Conservation (phyloP, 2,113 vertebrate genomes). For the Seriola quinqueradiata region DNA sequence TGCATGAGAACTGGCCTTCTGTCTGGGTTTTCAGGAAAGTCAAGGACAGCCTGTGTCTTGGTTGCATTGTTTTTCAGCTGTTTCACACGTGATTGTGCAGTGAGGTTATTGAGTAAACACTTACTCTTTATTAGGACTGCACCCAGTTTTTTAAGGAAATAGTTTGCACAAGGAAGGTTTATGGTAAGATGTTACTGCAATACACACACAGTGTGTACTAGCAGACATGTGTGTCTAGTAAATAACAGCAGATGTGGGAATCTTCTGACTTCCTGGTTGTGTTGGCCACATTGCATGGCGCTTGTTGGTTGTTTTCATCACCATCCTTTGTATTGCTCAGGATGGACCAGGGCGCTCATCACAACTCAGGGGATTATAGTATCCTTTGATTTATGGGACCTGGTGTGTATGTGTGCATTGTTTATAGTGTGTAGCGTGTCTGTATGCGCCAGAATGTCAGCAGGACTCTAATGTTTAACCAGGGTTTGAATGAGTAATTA, state of each 20-base stretch:
- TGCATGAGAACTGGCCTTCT: constrained; percentile 10
- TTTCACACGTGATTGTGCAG: constrained; percentile 22
- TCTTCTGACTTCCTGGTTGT: constrained; percentile 45
- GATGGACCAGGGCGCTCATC: not conserved
- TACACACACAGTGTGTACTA: constrained; percentile 16
- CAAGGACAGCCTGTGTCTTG: not conserved
- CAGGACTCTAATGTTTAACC: constrained; percentile 65
- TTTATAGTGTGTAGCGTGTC: constrained; percentile 10
- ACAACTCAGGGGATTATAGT: not conserved
- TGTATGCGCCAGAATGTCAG: constrained; percentile 26
- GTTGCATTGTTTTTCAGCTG: constrained; percentile 28
- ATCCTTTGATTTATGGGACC: not conserved
- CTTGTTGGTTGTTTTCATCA: constrained; percentile 6
- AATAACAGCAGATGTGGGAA: constrained; percentile 56
- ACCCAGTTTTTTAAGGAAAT: constrained; percentile 27
- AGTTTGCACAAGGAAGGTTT: constrained; percentile 48
- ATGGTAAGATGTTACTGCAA: constrained; percentile 30
- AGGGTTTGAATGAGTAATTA: constrained; percentile 53
- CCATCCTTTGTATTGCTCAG: constrained; percentile 1
- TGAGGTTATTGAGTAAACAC: constrained; percentile 36
- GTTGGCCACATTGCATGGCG: constrained; percentile 1
- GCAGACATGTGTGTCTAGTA: constrained; percentile 41
- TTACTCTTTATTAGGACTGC: constrained; percentile 22
- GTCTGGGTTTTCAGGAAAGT: constrained; percentile 19
- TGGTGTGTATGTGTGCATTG: not conserved